Evolutionary conservation across 37 sponge, comb jelly and placozoan genomes (phyloP).

Genomic region (Chondrosia reniformis): DNA sequence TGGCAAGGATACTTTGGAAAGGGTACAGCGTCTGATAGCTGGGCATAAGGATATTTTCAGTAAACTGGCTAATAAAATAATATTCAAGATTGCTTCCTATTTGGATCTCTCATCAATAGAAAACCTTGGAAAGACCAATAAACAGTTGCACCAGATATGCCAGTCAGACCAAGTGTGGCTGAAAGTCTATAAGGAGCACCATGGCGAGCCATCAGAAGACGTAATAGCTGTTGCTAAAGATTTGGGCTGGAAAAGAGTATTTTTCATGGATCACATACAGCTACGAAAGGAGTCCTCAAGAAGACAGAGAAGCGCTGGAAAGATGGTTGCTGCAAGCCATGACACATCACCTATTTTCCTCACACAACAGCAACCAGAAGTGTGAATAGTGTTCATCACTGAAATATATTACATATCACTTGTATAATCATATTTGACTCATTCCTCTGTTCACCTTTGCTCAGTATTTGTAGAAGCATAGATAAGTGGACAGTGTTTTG

Average conservation of each 20-base stretch:
- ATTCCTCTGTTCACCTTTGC: too few species aligned
- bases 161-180: conserved; percentile 70
- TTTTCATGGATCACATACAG: conserved; percentile 93
- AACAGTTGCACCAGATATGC: conserved; percentile 54
- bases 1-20: conserved; percentile 42
- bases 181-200: conserved; percentile 49
- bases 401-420: too few species aligned
- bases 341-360: conserved; percentile 23
- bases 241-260: conserved; percentile 88
- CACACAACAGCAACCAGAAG: conserved; percentile 15
- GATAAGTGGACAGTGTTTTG: too few species aligned
- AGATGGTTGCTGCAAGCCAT: not conserved
- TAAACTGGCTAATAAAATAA: conserved; percentile 37
- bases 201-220: conserved; percentile 58
- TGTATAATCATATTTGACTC: too few species aligned
- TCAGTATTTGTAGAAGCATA: too few species aligned
- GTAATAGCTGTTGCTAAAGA: conserved; percentile 67
- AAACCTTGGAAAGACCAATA: conserved; percentile 58
- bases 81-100: conserved; percentile 40
- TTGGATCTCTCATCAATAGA: conserved; percentile 73
- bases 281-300: conserved; percentile 84
- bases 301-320: conserved; percentile 27
- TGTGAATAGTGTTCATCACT: too few species aligned
- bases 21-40: conserved; percentile 21
- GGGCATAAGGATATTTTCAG: conserved; percentile 50